phyloP scores from a whole-genome alignment of 2,797 vertebrate genomes.

The Gymnothorax javanicus region DNA sequence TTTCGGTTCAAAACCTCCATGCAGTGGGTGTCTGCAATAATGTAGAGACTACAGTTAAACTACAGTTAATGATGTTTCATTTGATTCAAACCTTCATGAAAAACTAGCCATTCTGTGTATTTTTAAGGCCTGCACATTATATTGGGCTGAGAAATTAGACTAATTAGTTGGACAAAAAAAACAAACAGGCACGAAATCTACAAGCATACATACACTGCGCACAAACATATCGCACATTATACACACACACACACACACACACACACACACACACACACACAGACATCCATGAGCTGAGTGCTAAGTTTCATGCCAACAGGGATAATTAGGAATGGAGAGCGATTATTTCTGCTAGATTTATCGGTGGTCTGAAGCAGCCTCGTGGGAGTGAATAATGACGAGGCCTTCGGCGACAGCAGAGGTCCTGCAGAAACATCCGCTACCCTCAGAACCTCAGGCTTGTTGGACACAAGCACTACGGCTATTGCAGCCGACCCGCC shows the following conservation, averaged over 20 bases:
- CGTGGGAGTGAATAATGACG: neutral
- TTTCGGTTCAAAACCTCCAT: neutral
- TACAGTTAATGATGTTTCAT: neutral
- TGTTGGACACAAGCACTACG: neutral
- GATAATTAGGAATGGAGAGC: conserved; percentile 12
- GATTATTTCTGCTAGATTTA: conserved; percentile 21
- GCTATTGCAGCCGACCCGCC: neutral
- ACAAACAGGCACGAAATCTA: neutral
- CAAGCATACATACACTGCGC: neutral
- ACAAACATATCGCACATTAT: neutral
- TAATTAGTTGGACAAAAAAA: neutral
- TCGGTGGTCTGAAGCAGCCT: neutral
- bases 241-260: neutral
- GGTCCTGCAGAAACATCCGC: neutral
- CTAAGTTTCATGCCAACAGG: conserved; percentile 3
- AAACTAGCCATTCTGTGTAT: neutral
- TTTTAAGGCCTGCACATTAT: neutral
- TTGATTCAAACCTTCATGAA: neutral
- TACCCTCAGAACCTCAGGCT: neutral
- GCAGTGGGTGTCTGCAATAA: neutral
- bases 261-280: neutral
- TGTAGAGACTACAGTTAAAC: neutral
- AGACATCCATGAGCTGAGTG: neutral
- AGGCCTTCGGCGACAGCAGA: neutral
- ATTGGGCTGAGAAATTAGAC: neutral